phyloP scores from a whole-genome alignment of 2,797 vertebrate genomes.

The Pyrrhura leucotis region DNA sequence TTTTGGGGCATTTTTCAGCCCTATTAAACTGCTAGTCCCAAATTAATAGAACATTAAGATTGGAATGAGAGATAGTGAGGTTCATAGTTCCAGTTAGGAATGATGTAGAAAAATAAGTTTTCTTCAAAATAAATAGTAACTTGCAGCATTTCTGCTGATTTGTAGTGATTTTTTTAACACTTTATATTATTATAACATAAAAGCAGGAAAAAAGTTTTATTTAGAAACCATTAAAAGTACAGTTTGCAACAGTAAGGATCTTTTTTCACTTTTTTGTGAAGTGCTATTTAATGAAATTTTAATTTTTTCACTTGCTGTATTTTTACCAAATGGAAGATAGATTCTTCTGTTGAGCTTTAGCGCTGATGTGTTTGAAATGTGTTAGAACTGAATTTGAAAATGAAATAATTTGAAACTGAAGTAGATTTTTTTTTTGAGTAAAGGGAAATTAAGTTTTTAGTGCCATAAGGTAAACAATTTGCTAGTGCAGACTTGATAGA shows the following conservation, averaged over 20 bases:
- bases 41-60: neutral
- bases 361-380: neutral
- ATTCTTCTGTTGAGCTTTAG: neutral
- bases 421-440: neutral
- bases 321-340: neutral
- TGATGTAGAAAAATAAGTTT: neutral
- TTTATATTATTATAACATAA: too few relatives aligned
- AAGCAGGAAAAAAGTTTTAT: neutral
- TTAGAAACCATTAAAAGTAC: neutral
- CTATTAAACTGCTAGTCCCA: neutral
- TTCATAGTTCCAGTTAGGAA: neutral
- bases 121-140: neutral
- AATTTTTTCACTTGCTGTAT: neutral
- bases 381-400: neutral
- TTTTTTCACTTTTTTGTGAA: neutral
- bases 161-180: neutral
- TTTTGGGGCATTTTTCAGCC: neutral
- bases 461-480: neutral
- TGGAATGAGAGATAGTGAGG: neutral
- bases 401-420: neutral
- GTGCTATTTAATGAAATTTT: neutral
- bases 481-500: neutral
- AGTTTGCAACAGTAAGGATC: neutral
- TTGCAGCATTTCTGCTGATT: neutral
- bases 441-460: neutral